Base-by-base conservation (phyloP, 2,113 vertebrate genomes). In the Nycticebus coucang region DNA sequence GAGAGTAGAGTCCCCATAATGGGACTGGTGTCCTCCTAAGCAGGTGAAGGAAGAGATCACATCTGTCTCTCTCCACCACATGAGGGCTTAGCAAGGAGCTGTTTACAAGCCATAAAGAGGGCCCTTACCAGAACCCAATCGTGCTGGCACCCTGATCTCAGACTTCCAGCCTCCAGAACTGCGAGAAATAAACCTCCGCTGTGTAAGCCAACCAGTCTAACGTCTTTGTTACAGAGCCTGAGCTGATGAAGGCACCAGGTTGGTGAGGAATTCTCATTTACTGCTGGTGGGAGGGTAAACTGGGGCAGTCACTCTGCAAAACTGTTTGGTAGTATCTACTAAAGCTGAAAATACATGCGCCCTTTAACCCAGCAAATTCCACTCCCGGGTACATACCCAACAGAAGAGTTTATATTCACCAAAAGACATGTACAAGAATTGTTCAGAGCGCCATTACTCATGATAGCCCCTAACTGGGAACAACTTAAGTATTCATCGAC, bases 361-460 rank as follows among this genome's bases (percentile, higher is more conserved):
- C 41, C 66, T 93, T 15, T 79, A 83, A 69, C n/a, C 22, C 33
- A 93, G 78, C 15, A 91, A 91, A 88, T 95, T 87, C 41, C 7
- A 87, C 45, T 95, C 37, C 26, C 41, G 17, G 33, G n/a, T 78
- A 82, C 2, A 66, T 35, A 88, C 24, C 30, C 53, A 84, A 77
- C 71, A 75, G 62, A 71, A 90, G 62, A 90, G 57, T 24, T 91
- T 45, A 87, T 60, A 71, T 35, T 79, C 68, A 91, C n/a, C 83
- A 91, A 91, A 90, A 94, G 37, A 87, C 19, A 91, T 8, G 17
- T 22, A 55, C 1, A 88, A 94, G 45, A 93, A 66, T 37, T 90
- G 21, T 50, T 69, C 41, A 64, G 26, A 69, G 50, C 50, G 89
- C 74, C 14, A 79, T 75, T 82, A 78, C 41, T 84, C 57, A 83